Base-by-base conservation (phyloP, 2,797 vertebrate genomes). In the Thunnus albacares region DNA sequence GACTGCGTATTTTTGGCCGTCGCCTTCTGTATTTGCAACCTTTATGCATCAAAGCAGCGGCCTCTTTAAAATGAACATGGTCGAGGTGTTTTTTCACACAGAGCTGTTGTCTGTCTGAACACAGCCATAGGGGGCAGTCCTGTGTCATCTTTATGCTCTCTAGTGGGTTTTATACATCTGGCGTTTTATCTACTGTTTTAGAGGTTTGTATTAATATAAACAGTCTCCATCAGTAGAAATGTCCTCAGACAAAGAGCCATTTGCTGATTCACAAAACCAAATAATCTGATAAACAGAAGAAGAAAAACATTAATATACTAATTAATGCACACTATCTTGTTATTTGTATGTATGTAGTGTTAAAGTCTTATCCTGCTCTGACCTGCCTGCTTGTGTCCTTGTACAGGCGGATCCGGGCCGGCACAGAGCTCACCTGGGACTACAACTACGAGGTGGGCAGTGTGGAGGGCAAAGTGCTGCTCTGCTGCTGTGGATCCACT, bases 371-470 rank as follows among this genome's bases (percentile, higher is more conserved):
- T 61, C 22, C 24, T 20, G 35, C 14, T 17, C 38, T 52, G n/a
- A 60, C 35, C 22, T 18, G 11, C 7, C 47, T 47, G 57, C 18
- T 9, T 17, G n/a, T 18, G 30, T 66, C 10, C 15, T 12, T 0
- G 12, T 76, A 24, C 90, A 99, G 98, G 95, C 93, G 98, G 62
- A 99, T 99, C 83, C 95, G 97, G 6, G 98, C 98, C 0, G 98
- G 98, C 28, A 98, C 97, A 0, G 98, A 99, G 87, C 95, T 99
- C 61, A 99, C 98, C 0, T 99, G 98, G 98, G 98, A 99, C 90
- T 99, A 99, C 88, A 99, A 99, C 95, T 99, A 99, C 0, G 98
- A 99, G 86, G 98, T 99, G 3, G 98, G 98, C 81, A 99, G 98
- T 0, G 98, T 99, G 91, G 97, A 98, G 79, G 98, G 98, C 49